Evolutionary conservation across 2,113 vertebrate species (phyloP), one percentile per base, ranked within the genome.

Genomic region (Cephalopterus ornatus): DNA sequence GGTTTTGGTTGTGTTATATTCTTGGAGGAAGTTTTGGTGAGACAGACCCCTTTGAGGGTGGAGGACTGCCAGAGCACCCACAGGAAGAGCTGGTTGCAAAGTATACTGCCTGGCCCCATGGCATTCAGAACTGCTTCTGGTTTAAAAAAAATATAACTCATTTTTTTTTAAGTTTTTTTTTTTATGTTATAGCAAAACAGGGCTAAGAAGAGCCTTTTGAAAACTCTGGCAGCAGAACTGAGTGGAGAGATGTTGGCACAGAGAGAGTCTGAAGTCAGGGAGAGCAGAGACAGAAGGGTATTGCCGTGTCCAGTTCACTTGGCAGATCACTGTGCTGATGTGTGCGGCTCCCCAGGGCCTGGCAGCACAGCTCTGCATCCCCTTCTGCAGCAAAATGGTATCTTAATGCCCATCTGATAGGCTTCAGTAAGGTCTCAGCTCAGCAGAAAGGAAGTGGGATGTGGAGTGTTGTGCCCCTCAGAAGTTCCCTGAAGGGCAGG

Each of bases 231-330:
- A 6, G 7, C 56, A 67, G 39, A 80, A 19, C 47, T 81, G 52
- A 27, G 42, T 3, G 4, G 56, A 41, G 56, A 41, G 39, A 20
- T 4, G 1, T 2, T 35, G 61, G 47, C 41, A 30, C 1, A 3
- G 56, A 44, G 52, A 39, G 66, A 47, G 19, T 35, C 32, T 47
- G 18, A 59, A 28, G 37, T n/a, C 0, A 0, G 49, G 63, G 30
- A 65, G 23, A 53, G 63, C 44, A 35, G 53, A 26, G 41, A 4
- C 1, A 2, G 44, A 30, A 81, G 50, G 14, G 14, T 55, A 8
- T 20, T 61, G 33, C 61, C 80, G 70, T 55, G 24, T 79, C 67
- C 32, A 12, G 28, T 61, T 71, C 49, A 32, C 68, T 68, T 12
- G 2, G 63, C 67, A 80, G 33, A 13, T 78, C 30, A 5, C 63